Evolutionary conservation across 2,797 vertebrate genomes (phyloP), one percentile per base, ranked within the genome.

Genomic region (Sarcoramphus papa): DNA sequence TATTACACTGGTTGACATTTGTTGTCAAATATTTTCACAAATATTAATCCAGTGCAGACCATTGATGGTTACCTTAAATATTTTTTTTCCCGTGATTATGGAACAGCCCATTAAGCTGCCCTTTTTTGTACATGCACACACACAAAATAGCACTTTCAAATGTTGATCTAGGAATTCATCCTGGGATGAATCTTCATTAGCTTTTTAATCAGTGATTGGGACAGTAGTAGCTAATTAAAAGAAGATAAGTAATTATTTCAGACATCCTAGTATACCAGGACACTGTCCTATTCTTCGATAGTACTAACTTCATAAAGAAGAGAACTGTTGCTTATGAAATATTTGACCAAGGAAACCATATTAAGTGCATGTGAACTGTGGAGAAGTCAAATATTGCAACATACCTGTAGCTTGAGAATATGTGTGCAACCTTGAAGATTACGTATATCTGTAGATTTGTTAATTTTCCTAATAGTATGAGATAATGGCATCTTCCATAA

Each of bases 361-460:
- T 62, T 87, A 63, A 95, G 69, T 84, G 41, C 30, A 16, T 81
- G 50, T 76, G 87, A 85, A 77, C 35, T 79, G 40, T 79, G 69
- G 31, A 69, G 40, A 90, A 78, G 56, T 93, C 50, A 90, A 94
- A 76, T 85, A 91, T 86, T 96, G 73, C 81, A 77, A 48, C 72
- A 37, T 86, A 69, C 35, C n/a, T 56, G 13, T 64, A 87, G 23
- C n/a, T 56, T 91, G 31, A 84, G 85, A 84, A 51, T 92, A 35
- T 24, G 23, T 76, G 47, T 93, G 28, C 43, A 80, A 10, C 56
- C 67, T 63, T 4, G 3, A 64, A 76, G 33, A 20, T 62, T 82
- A 19, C 0, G 0, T 41, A 2, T 35, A 28, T 48, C 14, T 35
- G 24, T 27, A 67, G 21, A 40, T 83, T 64, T 82, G 19, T 67